Percentiles rank a stretch among this genome's conserved stretches.
These are phyloP conservation scores for Aradus depressus DNA, from an alignment of 2,888 invertebrate genomes.

Conservation along the genomic window DNA sequence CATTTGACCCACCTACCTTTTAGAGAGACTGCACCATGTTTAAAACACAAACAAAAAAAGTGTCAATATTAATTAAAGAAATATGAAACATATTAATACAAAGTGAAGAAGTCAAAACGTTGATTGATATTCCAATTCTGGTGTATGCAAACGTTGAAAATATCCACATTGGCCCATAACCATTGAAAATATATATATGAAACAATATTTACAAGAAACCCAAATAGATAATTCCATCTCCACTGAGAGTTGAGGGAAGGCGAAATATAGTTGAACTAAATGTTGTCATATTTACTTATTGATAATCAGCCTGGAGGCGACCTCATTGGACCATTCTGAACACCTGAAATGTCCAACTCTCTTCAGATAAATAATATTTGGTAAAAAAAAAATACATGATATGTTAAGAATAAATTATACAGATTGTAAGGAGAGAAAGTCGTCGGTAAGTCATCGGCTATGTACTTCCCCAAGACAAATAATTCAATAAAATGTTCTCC, in stretches of 20 bases:
- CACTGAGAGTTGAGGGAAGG: too few species aligned
- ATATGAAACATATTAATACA: too few species aligned
- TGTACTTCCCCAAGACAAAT: too few species aligned
- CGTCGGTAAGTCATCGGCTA: too few species aligned
- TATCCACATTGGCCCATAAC: neutral
- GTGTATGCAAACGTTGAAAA: too few species aligned
- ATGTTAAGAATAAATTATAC: neutral
- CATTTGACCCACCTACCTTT: constrained; percentile 13
- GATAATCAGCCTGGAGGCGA: constrained; percentile 26
- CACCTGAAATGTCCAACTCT: constrained; percentile 21
- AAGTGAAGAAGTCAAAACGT: too few species aligned
- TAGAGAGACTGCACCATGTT: constrained; percentile 20
- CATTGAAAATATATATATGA: neutral
- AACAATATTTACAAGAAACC: too few species aligned
- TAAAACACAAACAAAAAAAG: constrained; percentile 2
- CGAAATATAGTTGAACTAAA: too few species aligned
- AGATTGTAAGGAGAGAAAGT: too few species aligned
- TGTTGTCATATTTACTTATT: constrained; percentile 28
- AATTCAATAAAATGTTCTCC: too few species aligned
- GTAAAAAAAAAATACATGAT: neutral
- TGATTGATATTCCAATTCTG: too few species aligned
- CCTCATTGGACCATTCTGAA: constrained; percentile 22
- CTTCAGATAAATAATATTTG: neutral
- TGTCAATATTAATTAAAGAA: neutral
- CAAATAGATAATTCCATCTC: too few species aligned